phyloP scores from a whole-genome alignment of 2,797 vertebrate genomes.

The Scolopax rusticola region DNA sequence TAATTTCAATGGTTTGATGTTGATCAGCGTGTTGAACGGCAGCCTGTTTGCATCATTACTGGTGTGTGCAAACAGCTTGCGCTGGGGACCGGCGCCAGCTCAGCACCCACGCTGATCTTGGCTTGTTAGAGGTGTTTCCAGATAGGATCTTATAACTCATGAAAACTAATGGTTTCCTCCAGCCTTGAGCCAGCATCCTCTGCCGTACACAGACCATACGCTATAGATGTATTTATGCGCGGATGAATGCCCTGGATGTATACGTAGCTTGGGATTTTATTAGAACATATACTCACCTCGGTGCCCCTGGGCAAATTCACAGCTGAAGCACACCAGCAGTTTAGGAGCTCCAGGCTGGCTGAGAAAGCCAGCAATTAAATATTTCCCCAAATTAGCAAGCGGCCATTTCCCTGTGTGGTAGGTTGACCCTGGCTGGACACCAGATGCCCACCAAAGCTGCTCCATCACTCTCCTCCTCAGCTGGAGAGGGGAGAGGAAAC shows the following conservation, averaged over 20 bases:
- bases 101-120: background rate
- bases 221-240: background rate
- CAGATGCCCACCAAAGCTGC: background rate
- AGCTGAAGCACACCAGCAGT: background rate
- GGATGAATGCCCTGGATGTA: conserved; percentile 8
- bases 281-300: background rate
- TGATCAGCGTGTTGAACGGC: conserved; percentile 50
- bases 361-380: conserved; percentile 17
- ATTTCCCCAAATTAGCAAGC: background rate
- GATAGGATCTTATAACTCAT: conserved; percentile 57
- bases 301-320: conserved; percentile 18
- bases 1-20: conserved; percentile 63
- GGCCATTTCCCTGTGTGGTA: background rate
- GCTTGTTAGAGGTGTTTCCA: conserved; percentile 58
- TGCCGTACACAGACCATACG: background rate
- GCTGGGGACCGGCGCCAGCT: conserved; percentile 23
- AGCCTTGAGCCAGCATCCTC: conserved; percentile 12
- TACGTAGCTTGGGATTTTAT: conserved; percentile 39
- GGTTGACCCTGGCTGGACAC: background rate
- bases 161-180: conserved; percentile 44
- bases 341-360: background rate
- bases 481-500: background rate
- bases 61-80: conserved; percentile 57
- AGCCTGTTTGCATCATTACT: conserved; percentile 55
- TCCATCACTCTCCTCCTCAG: background rate